Evolutionary conservation across 2,113 vertebrate species (phyloP).

Genomic region (Ia io): DNA sequence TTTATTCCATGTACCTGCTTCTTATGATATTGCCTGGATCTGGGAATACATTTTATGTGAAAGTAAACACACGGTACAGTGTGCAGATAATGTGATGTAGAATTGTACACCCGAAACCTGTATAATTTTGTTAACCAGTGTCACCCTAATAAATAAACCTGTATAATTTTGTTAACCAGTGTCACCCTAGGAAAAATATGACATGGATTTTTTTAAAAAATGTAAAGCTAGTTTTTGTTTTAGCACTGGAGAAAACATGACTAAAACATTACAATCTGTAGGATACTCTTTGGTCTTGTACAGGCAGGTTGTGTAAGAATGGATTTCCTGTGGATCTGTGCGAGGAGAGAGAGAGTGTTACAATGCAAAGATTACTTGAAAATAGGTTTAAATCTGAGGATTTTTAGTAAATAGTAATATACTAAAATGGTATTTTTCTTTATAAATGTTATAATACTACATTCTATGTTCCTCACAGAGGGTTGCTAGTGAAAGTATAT

Average conservation of each 20-base stretch:
- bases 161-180: neutral
- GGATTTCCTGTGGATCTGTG: neutral
- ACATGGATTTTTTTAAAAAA: neutral
- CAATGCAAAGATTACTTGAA: neutral
- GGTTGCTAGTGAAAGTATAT: neutral
- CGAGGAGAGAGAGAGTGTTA: neutral
- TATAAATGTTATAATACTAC: neutral
- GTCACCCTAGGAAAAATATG: neutral
- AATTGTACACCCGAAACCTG: neutral
- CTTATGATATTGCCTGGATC: neutral
- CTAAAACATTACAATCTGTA: neutral
- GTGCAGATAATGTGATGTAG: neutral
- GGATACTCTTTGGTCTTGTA: neutral
- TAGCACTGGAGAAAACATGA: neutral
- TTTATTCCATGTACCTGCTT: neutral
- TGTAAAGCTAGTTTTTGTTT: neutral
- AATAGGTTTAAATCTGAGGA: neutral
- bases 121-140: neutral
- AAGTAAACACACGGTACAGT: neutral
- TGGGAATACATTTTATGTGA: conserved; percentile 9
- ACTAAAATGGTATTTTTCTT: neutral
- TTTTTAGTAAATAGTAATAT: neutral
- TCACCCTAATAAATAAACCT: neutral
- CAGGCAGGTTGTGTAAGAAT: neutral
- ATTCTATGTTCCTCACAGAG: neutral